Conservation (phyloP, 2,113 vertebrate genomes). For the Paradisaea rubra region DNA sequence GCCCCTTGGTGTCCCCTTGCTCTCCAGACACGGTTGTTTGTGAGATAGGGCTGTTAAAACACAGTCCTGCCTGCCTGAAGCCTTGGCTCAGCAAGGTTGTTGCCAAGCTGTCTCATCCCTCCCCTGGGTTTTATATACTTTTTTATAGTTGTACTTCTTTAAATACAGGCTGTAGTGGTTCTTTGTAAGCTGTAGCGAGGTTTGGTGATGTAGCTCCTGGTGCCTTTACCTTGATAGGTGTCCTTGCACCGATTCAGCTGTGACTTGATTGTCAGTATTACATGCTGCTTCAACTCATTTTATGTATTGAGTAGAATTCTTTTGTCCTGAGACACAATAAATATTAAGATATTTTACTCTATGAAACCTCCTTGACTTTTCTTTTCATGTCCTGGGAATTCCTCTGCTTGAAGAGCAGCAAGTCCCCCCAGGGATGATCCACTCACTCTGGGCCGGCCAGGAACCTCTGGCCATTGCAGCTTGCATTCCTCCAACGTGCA, state of each 20-base stretch:
- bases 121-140: constrained; percentile 37
- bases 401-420: background rate
- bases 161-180: constrained; percentile 5
- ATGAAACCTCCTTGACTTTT: background rate
- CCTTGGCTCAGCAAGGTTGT: background rate
- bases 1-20: background rate
- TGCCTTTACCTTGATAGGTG: constrained; percentile 44
- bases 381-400: background rate
- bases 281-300: constrained; percentile 43
- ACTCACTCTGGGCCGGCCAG: background rate
- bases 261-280: constrained; percentile 65
- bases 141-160: constrained; percentile 35
- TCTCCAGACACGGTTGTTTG: background rate
- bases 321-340: constrained; percentile 56
- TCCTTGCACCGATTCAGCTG: constrained; percentile 14
- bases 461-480: background rate
- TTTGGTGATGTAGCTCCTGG: constrained; percentile 32
- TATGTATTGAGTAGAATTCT: constrained; percentile 50
- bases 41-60: background rate
- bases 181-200: constrained; percentile 34
- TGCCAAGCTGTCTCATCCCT: background rate
- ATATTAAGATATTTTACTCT: constrained; percentile 57
- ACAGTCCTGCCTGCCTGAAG: background rate
- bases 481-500: background rate
- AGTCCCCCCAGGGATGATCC: accelerated